Evolutionary conservation across 2,113 vertebrate species (phyloP), one percentile per base, ranked within the genome.

Genomic region (Rhynchomys soricoides): DNA sequence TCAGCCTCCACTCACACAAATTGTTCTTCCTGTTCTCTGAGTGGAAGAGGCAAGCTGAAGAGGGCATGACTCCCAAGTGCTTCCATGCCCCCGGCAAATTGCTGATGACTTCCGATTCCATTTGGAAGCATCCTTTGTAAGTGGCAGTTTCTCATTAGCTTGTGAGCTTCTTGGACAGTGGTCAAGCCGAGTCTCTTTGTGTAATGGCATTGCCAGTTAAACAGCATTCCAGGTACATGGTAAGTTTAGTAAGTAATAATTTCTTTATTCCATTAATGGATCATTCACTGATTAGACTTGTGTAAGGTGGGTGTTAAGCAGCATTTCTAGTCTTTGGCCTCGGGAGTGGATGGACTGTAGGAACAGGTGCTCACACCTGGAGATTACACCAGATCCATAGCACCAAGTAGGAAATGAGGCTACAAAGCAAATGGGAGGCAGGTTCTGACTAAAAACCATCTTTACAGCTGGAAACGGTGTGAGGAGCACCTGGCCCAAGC

Each of bases 211-310:
- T 17, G 15, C 13, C 64, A 75, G 1, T 86, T 70, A 88, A 89
- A 57, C 9, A 15, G 37, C 26, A 22, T 22, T 22, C 16, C 19
- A 71, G 40, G 12, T 77, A n/a, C 19, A 12, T 11, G 13, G 50
- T 8, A 79, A 40, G n/a, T 8, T 86, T 87, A 45, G 78, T 68
- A 89, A 75, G 34, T 22, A 68, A 57, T 34, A 64, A 37, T 31
- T 52, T 74, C 43, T 59, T 62, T 78, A 74, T 90, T 96, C 75
- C 88, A 62, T 55, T 85, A 17, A 59, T 91, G 86, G 73, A 71
- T 70, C 43, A 50, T 40, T 71, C 40, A 75, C 40, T 48, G 31
- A 83, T 70, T 40, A 68, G 59, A 83, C 17, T n/a, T 37, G 26
- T 9, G 55, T 21, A 83, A 59, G 78, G 59, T 37, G 9, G 6